Evolutionary conservation across 2,113 vertebrate species (phyloP).

Genomic region (Siphamia tubifer): DNA sequence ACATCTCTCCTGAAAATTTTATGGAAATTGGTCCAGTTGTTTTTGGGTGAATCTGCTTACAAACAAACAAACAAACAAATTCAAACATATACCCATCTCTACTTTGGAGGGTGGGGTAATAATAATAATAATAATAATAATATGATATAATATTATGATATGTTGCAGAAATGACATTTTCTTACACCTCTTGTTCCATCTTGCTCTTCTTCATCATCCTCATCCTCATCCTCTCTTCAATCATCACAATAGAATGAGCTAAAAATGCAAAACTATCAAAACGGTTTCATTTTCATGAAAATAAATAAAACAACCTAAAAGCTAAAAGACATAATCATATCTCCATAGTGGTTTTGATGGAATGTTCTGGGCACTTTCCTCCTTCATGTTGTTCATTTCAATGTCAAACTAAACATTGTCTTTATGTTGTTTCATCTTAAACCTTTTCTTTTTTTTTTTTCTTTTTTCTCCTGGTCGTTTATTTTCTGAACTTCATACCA

Average conservation of each 20-base stretch:
- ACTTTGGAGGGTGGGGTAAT: too few relatives aligned
- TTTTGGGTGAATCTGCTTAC: too few relatives aligned
- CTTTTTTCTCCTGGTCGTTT: neutral
- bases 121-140: too few relatives aligned
- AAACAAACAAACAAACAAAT: too few relatives aligned
- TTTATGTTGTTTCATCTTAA: neutral
- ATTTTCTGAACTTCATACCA: neutral
- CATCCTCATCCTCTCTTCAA: neutral
- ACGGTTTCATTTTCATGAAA: neutral
- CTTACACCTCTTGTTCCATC: too few relatives aligned
- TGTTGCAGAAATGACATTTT: too few relatives aligned
- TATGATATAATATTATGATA: too few relatives aligned
- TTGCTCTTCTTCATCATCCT: neutral
- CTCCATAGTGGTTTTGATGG: neutral
- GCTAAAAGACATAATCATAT: neutral
- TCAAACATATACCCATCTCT: too few relatives aligned
- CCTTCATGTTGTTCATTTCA: neutral
- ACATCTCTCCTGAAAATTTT: too few relatives aligned
- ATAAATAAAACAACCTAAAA: neutral
- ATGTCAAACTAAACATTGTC: neutral
- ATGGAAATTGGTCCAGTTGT: too few relatives aligned
- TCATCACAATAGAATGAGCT: too few relatives aligned
- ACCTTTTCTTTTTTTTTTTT: neutral
- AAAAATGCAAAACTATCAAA: neutral
- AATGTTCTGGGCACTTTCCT: slow-evolving; percentile 52